Base-by-base conservation (phyloP, 1,140 invertebrate species). In the Cheumatopsyche charites region DNA sequence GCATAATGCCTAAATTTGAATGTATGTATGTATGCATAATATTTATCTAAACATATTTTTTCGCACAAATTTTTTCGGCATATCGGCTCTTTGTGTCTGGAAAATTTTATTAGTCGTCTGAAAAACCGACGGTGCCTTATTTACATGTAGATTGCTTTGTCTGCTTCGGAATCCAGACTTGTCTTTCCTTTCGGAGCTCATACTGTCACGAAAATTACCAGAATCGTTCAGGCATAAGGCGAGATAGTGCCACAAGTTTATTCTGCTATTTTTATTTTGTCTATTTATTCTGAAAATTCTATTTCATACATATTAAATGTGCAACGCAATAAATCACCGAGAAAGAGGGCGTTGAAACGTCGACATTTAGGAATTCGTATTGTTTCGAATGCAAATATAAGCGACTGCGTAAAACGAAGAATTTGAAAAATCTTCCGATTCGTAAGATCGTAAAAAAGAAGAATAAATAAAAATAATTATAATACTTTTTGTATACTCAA, bases 81-180 rank as follows among this genome's bases (percentile, higher is more conserved):
- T 15, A 19, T 62, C 61, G 23, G 58, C 58, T 29, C 29, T 63
- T 45, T 15, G 29, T 42, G 29, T 63, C 29, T 63, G 42, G 15
- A 63, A 63, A 63, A 42, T 63, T 36, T 42, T 45, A 63, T 63
- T 42, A 26, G 42, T 11, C 42, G 62, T 42, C 62, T 63, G 62
- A 41, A 63, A 42, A 42, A 41, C 17, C 42, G 19, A 15, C 42
- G 1, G 15, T 19, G 62, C 21, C 42, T 45, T 45, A 63, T 63
- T 63, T 63, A 63, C 62, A 63, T 63, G 62, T 26, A 63, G 42
- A 63, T 63, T 63, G 42, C 62, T 63, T 63, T 63, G 62, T 63
- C 62, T 63, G 29, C 62, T 21, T 58, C 21, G 49, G 23, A 21
- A 23, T 58, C 55, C 29, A 36, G 29, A 36, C 29, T 36, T 36